Evolutionary conservation across 2,888 invertebrate species (phyloP), one percentile per base, ranked within the genome.

Genomic region (Drosophila anomelani): DNA sequence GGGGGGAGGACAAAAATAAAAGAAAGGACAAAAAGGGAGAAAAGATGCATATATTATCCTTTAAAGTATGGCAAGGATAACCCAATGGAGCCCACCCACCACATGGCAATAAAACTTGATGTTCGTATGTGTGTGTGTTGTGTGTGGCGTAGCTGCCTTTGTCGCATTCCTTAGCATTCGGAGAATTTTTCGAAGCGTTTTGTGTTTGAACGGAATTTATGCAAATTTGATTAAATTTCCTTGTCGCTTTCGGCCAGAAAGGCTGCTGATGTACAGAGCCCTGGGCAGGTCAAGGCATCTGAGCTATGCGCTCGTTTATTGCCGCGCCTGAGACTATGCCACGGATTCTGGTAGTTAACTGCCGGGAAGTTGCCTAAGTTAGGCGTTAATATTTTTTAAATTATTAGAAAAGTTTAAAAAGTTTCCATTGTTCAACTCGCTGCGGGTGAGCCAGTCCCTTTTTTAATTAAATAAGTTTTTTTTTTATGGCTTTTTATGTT

Each of bases 151-250:
- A 20, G 20, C 20, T 20, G 39, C 41, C 67, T 53, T 61, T 41
- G 66, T 63, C 70, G 75, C 43, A 78, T 80, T 77, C 74, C 66
- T 75, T 72, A 76, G 78, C 79, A 83, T 71, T 77, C 47, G 80
- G 68, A 67, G 63, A 80, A 85, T 79, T 75, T 70, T 81, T 78
- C 32, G 36, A 70, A 73, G 75, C 83, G 85, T 81, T 85, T 83
- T 77, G 71, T 77, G 72, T 85, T 80, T 81, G 80, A 80, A 74
- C 75, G 81, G 87, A 83, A 81, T 85, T 85, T 85, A 85, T 85
- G 88, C 77, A 84, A 88, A 85, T 77, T 75, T 75, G 60, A 62
- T 75, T 70, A 59, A 63, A 71, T 71, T 51, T 59, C 66, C 64
- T 67, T 66, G 55, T 59, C 58, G 73, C 54, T 49, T 66, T 58